Base-by-base conservation (phyloP, 2,888 invertebrate species). In the Pogonocherus hispidulus region DNA sequence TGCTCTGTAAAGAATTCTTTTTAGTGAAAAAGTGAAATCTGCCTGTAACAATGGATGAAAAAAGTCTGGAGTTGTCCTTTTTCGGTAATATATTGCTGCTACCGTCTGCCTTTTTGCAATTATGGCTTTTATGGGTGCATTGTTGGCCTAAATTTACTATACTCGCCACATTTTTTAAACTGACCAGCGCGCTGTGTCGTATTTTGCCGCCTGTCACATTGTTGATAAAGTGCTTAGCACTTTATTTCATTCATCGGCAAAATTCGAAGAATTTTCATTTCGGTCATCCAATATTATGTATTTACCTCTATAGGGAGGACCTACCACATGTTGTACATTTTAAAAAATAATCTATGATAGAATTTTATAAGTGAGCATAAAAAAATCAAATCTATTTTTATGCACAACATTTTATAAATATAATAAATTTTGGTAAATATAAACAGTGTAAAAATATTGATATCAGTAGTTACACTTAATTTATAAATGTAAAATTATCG, bases 61-160 rank as follows among this genome's bases (percentile, higher is more conserved):
- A 72, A 72, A 72, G 69, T 9, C 64, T 46, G 52, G 22, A 14
- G 56, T 55, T 62, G 65, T 67, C 65, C 56, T 55, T 51, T 57
- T 59, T 63, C 41, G 22, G 44, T 70, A 68, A 72, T 72, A 70
- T 72, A 72, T 70, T 62, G 62, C 70, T 32, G 73, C 76, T 76
- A 76, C 76, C 67, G 76, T 70, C 74, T 68, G 72, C 73, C 74
- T 75, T 74, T 71, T 73, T 69, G 70, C 71, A 73, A 72, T 76
- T 71, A 76, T 73, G 67, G 62, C 72, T 37, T 73, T 73, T 74
- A 74, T 71, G 72, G 74, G 69, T 70, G 67, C 67, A 70, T 76
- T 76, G 76, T 76, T 65, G 67, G 63, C 62, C 41, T 37, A 52
- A 67, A 63, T 67, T 67, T 67, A 65, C 52, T 66, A 67, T 62